Evolutionary conservation across 2,113 vertebrate genomes (phyloP).

Genomic region (Mystacornis crossleyi): DNA sequence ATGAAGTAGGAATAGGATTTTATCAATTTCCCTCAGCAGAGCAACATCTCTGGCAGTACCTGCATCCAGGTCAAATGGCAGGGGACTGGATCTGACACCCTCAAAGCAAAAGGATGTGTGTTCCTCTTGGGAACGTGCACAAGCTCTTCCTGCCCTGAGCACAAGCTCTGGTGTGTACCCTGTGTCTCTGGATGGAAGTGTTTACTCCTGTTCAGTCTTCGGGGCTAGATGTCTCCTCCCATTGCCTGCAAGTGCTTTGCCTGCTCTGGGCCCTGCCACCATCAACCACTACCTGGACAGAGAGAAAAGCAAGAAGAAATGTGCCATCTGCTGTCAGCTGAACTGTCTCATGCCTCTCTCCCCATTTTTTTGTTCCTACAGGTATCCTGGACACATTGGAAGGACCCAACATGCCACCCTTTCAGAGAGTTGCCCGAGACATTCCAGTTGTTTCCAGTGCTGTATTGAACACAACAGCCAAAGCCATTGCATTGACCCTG

Average conservation of each 20-base stretch:
- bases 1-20: not conserved
- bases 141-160: not conserved
- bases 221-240: not conserved
- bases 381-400: constrained; percentile 92
- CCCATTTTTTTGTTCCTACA: constrained; percentile 49
- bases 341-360: not conserved
- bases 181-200: not conserved
- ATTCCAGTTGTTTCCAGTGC: constrained; percentile 75
- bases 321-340: not conserved
- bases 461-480: constrained; percentile 81
- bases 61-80: not conserved
- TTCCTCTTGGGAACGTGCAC: not conserved
- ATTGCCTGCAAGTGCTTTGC: accelerated
- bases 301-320: not conserved
- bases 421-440: constrained; percentile 92
- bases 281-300: not conserved
- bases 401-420: constrained; percentile 84
- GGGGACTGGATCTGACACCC: not conserved
- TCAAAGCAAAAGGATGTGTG: not conserved
- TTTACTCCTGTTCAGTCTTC: not conserved
- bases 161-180: not conserved
- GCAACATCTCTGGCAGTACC: not conserved
- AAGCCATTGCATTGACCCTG: constrained; percentile 65
- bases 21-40: not conserved
- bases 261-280: not conserved